These are phyloP conservation scores for Andrena flavipes DNA, from an alignment of 2,888 invertebrate genomes.

Conservation along the genomic window DNA sequence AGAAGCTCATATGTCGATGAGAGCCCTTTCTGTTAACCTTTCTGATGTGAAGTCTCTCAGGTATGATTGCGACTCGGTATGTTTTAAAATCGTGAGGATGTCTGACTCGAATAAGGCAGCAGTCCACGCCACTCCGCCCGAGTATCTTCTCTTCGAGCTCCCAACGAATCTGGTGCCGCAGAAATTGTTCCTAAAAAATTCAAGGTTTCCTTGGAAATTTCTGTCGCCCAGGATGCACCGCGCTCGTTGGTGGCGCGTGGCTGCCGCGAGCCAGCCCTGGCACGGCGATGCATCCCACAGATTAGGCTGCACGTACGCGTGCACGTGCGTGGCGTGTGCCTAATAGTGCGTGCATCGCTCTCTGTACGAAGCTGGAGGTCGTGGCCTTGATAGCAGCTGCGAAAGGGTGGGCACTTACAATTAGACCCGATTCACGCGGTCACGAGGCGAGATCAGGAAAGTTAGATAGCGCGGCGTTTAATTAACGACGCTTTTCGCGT, in stretches of 20 bases:
- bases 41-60: no score
- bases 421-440: constrained; percentile 37
- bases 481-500: constrained; percentile 61
- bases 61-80: no score
- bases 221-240: no score
- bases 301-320: constrained; percentile 61
- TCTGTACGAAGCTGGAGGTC: constrained; percentile 51
- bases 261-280: constrained; percentile 48
- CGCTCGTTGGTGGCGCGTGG: constrained; percentile 37
- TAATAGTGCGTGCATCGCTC: constrained; percentile 62
- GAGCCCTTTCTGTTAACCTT: no score
- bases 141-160: no score
- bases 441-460: constrained; percentile 43
- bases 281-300: constrained; percentile 49
- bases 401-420: constrained; percentile 29
- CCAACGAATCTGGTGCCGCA: no score
- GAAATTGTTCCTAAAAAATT: no score
- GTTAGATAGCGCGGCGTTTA: constrained; percentile 43
- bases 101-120: no score
- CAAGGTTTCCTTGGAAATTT: no score
- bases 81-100: no score
- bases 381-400: constrained; percentile 59
- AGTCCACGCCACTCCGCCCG: no score
- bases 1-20: no score
- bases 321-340: constrained; percentile 67